phyloP scores from a whole-genome alignment of 2,888 invertebrate genomes.

The Scaptomyza parva region DNA sequence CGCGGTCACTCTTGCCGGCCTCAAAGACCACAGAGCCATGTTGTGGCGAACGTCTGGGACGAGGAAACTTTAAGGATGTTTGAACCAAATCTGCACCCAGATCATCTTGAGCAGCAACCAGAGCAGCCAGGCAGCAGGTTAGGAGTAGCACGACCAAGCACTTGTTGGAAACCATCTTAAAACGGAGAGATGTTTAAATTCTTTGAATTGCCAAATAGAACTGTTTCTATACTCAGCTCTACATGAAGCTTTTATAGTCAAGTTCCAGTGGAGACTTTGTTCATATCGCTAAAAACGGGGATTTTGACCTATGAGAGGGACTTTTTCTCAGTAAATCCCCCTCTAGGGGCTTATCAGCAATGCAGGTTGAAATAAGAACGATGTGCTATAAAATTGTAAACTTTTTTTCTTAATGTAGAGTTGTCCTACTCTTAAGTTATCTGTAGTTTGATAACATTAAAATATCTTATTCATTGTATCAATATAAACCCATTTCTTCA shows the following conservation, averaged over 20 bases:
- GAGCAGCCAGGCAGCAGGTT: constrained; percentile 31
- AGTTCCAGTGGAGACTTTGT: constrained; percentile 8
- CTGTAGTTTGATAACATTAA: too few relatives aligned
- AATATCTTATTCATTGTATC: too few relatives aligned
- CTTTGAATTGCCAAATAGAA: constrained; percentile 20
- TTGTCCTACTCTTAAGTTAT: too few relatives aligned
- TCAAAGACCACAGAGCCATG: constrained; percentile 49
- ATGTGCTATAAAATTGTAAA: background rate
- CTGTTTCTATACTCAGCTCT: constrained; percentile 4
- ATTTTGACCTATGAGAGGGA: constrained; percentile 6
- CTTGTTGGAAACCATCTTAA: constrained; percentile 50
- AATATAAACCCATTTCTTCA: too few relatives aligned
- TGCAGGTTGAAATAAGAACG: background rate
- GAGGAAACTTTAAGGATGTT: background rate
- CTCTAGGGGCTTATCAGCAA: constrained; percentile 15
- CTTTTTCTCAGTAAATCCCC: constrained; percentile 13
- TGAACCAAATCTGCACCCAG: background rate
- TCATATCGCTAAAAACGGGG: background rate
- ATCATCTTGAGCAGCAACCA: constrained; percentile 2
- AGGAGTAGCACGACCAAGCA: constrained; percentile 39
- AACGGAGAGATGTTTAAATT: constrained; percentile 2
- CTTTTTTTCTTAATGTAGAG: background rate
- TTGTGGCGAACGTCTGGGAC: constrained; percentile 16
- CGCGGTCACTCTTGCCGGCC: constrained; percentile 53
- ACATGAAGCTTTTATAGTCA: constrained; percentile 31